Percentiles rank a stretch among this genome's conserved stretches.
These are phyloP conservation scores for Ethmia dodecea DNA, from an alignment of 2,888 invertebrate species.

Conservation along the genomic window DNA sequence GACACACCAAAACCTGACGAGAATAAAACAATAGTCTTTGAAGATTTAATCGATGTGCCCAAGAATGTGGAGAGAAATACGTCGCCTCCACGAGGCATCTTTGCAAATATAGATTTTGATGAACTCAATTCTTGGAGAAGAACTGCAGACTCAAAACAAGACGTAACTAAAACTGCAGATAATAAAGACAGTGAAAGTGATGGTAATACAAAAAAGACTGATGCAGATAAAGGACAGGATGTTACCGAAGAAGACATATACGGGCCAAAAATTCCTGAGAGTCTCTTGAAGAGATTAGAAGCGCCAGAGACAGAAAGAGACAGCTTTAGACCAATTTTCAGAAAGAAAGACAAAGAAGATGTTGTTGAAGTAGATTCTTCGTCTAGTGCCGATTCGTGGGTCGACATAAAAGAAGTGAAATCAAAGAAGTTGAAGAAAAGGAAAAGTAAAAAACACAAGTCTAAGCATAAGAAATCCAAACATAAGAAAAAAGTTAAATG, in stretches of 20 bases:
- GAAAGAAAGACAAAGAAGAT: constrained; percentile 19
- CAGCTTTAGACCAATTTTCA: constrained; percentile 32
- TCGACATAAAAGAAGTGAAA: constrained; percentile 61
- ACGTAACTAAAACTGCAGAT: constrained; percentile 17
- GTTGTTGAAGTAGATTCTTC: constrained; percentile 38
- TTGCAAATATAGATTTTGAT: constrained; percentile 81
- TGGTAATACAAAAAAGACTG: constrained; percentile 13
- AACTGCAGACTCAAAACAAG: constrained; percentile 27
- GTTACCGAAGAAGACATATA: constrained; percentile 50
- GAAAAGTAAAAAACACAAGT: constrained; percentile 63
- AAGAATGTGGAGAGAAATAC: constrained; percentile 79
- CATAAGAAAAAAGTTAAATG: constrained; percentile 60
- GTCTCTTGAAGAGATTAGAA: constrained; percentile 42
- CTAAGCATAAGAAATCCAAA: constrained; percentile 60
- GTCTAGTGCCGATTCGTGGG: constrained; percentile 69
- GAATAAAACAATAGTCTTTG: constrained; percentile 14
- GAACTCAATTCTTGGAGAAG: constrained; percentile 69
- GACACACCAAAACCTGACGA: constrained; percentile 44
- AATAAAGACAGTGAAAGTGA: constrained; percentile 6
- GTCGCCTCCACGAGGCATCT: constrained; percentile 85
- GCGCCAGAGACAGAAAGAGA: constrained; percentile 13
- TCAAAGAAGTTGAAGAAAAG: constrained; percentile 58
- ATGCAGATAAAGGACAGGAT: constrained; percentile 13
- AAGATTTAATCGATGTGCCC: constrained; percentile 47
- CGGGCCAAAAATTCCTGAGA: constrained; percentile 79